Conservation (phyloP, 2,888 invertebrate genomes). For the Thereva unica region DNA sequence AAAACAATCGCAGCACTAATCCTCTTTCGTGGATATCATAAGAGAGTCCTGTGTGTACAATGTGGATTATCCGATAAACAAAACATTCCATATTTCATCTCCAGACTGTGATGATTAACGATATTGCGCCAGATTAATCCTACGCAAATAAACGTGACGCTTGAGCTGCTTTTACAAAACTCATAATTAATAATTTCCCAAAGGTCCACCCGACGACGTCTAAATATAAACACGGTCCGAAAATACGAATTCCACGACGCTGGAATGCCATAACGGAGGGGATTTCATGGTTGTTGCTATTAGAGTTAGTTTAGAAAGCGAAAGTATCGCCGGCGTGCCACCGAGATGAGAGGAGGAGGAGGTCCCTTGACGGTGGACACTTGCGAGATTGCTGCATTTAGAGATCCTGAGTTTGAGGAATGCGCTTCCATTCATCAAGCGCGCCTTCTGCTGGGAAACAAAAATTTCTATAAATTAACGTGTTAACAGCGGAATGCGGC, state of each 20-base stretch:
- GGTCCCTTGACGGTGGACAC: background rate
- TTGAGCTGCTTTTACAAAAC: slow-evolving; percentile 7
- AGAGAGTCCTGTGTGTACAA: no score
- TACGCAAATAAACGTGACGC: background rate
- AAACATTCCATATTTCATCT: no score
- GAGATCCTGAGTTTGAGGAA: background rate
- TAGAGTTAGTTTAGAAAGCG: no score
- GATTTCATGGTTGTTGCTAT: no score
- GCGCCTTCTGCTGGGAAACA: slow-evolving; percentile 15
- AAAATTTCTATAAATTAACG: slow-evolving; percentile 33
- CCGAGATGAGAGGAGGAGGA: no score
- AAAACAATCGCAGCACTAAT: no score
- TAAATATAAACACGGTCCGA: slow-evolving; percentile 16
- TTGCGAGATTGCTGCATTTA: background rate
- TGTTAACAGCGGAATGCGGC: slow-evolving; percentile 20
- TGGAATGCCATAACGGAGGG: no score
- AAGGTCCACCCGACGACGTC: background rate
- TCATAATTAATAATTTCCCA: slow-evolving; percentile 1
- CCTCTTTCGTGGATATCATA: no score
- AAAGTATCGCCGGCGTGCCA: no score
- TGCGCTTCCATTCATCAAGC: slow-evolving; percentile 21
- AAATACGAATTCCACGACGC: slow-evolving; percentile 3
- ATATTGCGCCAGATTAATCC: background rate
- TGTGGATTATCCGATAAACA: no score
- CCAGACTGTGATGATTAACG: no score